A percentile compares a stretch with the other conserved stretches of the same genome.
Evolutionary conservation across 2,113 vertebrate species (phyloP).

Genomic region (Triplophysa dalaica): DNA sequence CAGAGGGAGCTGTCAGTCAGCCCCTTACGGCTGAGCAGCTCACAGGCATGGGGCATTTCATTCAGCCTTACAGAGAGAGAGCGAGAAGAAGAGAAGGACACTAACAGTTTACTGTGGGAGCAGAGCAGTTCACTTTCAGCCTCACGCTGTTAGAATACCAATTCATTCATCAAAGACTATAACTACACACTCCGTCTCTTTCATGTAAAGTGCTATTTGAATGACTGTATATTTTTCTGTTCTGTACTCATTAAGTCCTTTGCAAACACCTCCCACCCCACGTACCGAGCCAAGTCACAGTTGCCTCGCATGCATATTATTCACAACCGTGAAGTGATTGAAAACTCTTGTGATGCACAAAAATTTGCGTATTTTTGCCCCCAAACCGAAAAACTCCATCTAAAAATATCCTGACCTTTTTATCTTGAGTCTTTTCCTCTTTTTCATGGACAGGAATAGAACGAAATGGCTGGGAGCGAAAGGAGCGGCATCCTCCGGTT

Average conservation of each 20-base stretch:
- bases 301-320: constrained; percentile 46
- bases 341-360: constrained; percentile 58
- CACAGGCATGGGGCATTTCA: constrained; percentile 42
- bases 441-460: constrained; percentile 61
- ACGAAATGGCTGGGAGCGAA: constrained; percentile 62
- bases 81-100: constrained; percentile 2
- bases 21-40: constrained; percentile 37
- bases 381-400: constrained; percentile 42
- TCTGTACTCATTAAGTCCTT: background rate
- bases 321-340: constrained; percentile 58
- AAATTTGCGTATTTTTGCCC: constrained; percentile 50
- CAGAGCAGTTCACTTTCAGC: constrained; percentile 49
- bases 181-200: background rate
- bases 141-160: constrained; percentile 54
- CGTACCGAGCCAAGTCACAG: background rate
- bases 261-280: background rate
- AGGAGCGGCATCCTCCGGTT: constrained; percentile 64
- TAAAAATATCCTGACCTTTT: constrained; percentile 67
- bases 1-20: constrained; percentile 47
- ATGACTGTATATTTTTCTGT: constrained; percentile 10
- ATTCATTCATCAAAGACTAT: constrained; percentile 51
- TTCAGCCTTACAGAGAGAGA: constrained; percentile 21
- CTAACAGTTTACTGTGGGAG: constrained; percentile 46
- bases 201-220: constrained; percentile 27
- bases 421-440: constrained; percentile 55